Evolutionary conservation across 2,797 vertebrate species (phyloP).

Genomic region (Steatocranus sp.): DNA sequence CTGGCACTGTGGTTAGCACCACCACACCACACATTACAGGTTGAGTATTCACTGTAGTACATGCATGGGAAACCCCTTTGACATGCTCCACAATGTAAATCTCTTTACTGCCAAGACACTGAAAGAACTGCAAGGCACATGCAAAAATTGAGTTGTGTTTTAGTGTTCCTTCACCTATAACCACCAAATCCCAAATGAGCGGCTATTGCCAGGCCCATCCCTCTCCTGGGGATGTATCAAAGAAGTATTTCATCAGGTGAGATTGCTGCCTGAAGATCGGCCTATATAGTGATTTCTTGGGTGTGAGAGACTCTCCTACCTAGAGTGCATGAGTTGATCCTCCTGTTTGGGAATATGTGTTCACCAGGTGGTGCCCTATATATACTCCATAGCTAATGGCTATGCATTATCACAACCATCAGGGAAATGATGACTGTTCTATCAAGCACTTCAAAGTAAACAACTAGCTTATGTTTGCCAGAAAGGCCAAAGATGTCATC

Average conservation of each 20-base stretch:
- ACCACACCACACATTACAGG: background rate
- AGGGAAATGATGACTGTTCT: background rate
- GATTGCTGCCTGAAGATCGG: background rate
- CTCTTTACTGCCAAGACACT: background rate
- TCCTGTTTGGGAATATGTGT: background rate
- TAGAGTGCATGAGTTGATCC: constrained; percentile 6
- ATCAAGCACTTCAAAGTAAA: background rate
- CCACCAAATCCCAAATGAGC: background rate
- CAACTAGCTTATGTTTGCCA: background rate
- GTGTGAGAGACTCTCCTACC: background rate
- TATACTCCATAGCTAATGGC: background rate
- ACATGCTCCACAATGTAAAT: background rate
- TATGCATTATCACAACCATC: background rate
- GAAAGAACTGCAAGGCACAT: background rate
- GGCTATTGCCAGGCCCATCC: background rate
- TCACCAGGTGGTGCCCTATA: background rate
- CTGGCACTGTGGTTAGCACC: background rate
- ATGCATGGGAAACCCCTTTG: background rate
- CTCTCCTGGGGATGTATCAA: background rate
- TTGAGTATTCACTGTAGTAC: background rate
- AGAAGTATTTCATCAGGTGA: background rate
- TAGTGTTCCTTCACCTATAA: background rate
- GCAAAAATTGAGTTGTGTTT: background rate
- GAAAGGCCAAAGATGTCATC: background rate
- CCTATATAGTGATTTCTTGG: background rate